A percentile compares a stretch with the other conserved stretches of the same genome.
Evolutionary conservation across 2,113 vertebrate species (phyloP).

Genomic region (Setophaga kirtlandii): DNA sequence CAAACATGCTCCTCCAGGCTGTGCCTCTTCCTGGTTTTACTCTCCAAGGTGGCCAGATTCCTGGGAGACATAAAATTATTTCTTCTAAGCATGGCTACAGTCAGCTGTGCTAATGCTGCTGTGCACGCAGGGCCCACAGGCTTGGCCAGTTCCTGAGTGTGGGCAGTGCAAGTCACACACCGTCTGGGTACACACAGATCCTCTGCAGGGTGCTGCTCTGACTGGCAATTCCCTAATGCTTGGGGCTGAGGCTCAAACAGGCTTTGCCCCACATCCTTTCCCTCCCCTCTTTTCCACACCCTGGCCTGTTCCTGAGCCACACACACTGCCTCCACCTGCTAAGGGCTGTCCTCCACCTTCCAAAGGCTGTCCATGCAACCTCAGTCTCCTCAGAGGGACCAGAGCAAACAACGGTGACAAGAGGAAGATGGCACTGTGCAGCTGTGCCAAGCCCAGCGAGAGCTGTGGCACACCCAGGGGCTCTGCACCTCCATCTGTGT

Average conservation of each 20-base stretch:
- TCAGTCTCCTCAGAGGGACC: not conserved
- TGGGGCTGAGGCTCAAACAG: not conserved
- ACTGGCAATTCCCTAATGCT: not conserved
- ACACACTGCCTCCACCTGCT: not conserved
- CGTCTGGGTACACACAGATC: fast-evolving
- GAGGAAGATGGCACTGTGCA: not conserved
- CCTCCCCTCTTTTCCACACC: not conserved
- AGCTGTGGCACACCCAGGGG: not conserved
- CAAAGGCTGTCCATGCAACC: fast-evolving
- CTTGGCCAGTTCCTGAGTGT: not conserved
- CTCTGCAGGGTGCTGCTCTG: not conserved
- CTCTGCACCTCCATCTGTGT: not conserved
- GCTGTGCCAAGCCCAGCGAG: not conserved
- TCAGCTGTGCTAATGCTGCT: not conserved
- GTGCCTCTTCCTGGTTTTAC: not conserved
- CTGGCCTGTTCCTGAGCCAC: not conserved
- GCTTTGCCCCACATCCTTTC: not conserved
- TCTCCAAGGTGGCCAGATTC: not conserved
- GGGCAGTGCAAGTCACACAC: fast-evolving
- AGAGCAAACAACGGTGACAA: not conserved
- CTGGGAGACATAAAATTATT: not conserved
- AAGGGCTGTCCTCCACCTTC: not conserved
- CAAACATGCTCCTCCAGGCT: not conserved
- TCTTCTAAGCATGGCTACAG: fast-evolving
- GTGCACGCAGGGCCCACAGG: not conserved